Evolutionary conservation across 2,797 vertebrate genomes (phyloP).

Genomic region (Mus minutoides): DNA sequence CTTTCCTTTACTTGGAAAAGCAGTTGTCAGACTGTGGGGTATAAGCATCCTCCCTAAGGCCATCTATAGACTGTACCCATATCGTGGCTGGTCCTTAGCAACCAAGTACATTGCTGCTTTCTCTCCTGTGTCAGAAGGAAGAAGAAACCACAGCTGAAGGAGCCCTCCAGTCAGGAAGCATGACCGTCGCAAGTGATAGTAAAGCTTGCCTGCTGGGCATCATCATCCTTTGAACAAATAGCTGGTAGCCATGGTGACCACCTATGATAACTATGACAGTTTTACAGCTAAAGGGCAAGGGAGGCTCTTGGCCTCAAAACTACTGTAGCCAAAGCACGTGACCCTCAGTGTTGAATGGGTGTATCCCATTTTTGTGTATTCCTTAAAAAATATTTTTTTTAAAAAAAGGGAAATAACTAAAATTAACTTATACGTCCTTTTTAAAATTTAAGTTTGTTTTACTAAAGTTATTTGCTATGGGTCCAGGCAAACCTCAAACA

Average conservation of each 20-base stretch:
- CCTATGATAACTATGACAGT: slow-evolving; percentile 1
- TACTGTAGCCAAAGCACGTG: background rate
- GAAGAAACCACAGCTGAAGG: slow-evolving; percentile 34
- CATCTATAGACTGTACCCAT: background rate
- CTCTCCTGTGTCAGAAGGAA: background rate
- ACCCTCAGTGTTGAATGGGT: background rate
- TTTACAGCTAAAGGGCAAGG: slow-evolving; percentile 37
- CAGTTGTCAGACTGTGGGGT: background rate
- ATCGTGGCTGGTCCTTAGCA: background rate
- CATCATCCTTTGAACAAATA: slow-evolving; percentile 35
- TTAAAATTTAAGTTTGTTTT: background rate
- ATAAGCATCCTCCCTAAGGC: background rate
- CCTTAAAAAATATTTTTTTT: background rate
- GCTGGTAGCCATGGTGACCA: background rate
- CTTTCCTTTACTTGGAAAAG: slow-evolving; percentile 8
- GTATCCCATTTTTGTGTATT: background rate
- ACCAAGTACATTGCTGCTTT: background rate
- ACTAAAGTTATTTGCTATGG: background rate
- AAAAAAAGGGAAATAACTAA: background rate
- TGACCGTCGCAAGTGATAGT: background rate
- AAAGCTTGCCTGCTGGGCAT: background rate
- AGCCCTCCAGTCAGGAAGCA: background rate
- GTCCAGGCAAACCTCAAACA: no score
- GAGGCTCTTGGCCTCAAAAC: background rate
- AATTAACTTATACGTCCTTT: background rate